Base-by-base conservation (phyloP, 2,113 vertebrate genomes). In the Colossoma macropomum region DNA sequence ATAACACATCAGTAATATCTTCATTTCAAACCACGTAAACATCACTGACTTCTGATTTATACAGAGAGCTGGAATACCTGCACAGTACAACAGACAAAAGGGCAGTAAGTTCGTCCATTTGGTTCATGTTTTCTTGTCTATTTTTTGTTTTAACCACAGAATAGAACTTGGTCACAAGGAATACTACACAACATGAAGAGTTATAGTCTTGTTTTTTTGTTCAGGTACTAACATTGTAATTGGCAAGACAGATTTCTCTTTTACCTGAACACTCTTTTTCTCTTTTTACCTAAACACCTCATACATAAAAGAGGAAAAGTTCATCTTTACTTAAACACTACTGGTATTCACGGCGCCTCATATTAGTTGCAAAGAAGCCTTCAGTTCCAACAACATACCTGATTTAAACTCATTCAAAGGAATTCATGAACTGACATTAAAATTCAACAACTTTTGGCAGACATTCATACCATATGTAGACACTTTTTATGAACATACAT, bases 141-240 rank as follows among this genome's bases (percentile, higher is more conserved):
- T 93, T 91, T 74, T 50, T 78, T 87, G 81, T 93, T 94, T 85
- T 81, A 90, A 91, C 86, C 90, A 93, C 90, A 90, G 90, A 92
- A 92, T 92, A 93, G 89, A 95, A 94, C 95, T 94, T 87, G 59
- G 94, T 96, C 95, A 97, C 95, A 95, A 95, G 93, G 90, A 93
- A 95, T 93, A 95, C 88, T 93, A 94, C 95, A 96, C 94, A 95
- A 95, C 93, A 96, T 90, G 93, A 92, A 93, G 92, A 93, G 90
- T 72, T 86, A 75, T 72, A 90, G 89, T 89, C 80, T 91, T 88
- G 90, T 86, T 92, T 88, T n/a, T 89, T 87, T 90, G 86, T 79
- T 91, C 87, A 89, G 91, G 91, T 91, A 89, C 84, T 91, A 81
- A 9, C 41, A 45, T 9, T 88, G 85, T 79, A 93, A 95, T 92